phyloP scores from a whole-genome alignment of 92 coral and sea anemone genomes.

The Parazoanthus swiftii region DNA sequence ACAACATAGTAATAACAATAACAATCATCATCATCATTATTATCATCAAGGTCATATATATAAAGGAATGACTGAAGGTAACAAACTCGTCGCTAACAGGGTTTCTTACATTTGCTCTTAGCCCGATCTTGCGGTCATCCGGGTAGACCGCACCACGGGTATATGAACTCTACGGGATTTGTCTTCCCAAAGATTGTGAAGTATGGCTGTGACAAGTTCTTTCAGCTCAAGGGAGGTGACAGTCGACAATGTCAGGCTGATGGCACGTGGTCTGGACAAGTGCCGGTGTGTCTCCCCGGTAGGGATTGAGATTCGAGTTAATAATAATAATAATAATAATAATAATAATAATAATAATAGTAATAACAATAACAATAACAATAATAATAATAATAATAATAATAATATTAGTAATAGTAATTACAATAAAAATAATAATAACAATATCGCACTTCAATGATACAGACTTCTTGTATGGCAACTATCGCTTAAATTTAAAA shows the following conservation, averaged over 20 bases:
- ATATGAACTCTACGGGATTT: slow-evolving; percentile 54
- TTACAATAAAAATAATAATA: neutral
- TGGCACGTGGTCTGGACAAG: slow-evolving; percentile 88
- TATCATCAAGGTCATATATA: too few species aligned
- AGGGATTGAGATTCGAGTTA: slow-evolving; percentile 21
- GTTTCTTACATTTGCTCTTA: neutral
- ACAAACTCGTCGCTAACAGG: neutral
- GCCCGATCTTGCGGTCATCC: slow-evolving; percentile 91
- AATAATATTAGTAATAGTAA: neutral
- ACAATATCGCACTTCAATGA: neutral
- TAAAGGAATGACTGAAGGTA: neutral
- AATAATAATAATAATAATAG: neutral
- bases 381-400: neutral
- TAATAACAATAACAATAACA: neutral
- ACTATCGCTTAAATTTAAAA: too few species aligned
- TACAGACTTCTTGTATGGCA: neutral
- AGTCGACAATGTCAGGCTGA: slow-evolving; percentile 76
- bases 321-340: neutral
- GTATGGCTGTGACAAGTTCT: slow-evolving; percentile 72
- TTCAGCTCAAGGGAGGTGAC: slow-evolving; percentile 61
- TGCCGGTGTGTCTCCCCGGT: slow-evolving; percentile 89
- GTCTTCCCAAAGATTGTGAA: slow-evolving; percentile 56
- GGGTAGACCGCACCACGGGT: slow-evolving; percentile 65
- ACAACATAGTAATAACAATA: too few species aligned
- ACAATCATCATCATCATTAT: too few species aligned